A percentile compares a stretch with the other conserved stretches of the same genome.
Conservation (phyloP, 37 sponge, comb jelly and placozoan genomes). For the Ianthella basta region DNA sequence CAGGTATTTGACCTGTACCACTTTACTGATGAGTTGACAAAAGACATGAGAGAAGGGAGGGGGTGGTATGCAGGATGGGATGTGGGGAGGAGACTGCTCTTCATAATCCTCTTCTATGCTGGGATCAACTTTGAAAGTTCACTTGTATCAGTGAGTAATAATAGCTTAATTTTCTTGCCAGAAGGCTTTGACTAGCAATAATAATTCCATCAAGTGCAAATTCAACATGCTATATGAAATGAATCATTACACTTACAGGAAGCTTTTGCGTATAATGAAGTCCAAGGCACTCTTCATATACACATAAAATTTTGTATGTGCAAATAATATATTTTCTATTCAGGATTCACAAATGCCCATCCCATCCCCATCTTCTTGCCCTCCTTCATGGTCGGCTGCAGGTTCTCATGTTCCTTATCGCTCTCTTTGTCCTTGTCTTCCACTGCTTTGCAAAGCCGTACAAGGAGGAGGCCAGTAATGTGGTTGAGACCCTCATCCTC, state of each 20-base stretch:
- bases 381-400: neutral
- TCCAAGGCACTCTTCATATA: too few relatives aligned
- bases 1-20: constrained; percentile 45
- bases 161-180: too few relatives aligned
- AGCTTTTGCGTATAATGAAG: too few relatives aligned
- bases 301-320: too few relatives aligned
- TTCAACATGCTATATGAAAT: too few relatives aligned
- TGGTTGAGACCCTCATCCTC: constrained; percentile 64
- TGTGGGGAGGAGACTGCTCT: constrained; percentile 62
- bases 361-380: neutral
- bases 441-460: constrained; percentile 71
- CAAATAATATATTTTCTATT: too few relatives aligned
- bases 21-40: constrained; percentile 66
- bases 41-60: constrained; percentile 52
- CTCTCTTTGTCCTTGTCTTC: constrained; percentile 40
- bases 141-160: constrained; percentile 61
- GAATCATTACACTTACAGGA: too few relatives aligned
- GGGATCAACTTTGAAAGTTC: constrained; percentile 51
- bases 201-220: too few relatives aligned
- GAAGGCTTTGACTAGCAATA: too few relatives aligned
- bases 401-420: constrained; percentile 60
- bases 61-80: constrained; percentile 81
- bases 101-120: constrained; percentile 49
- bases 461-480: constrained; percentile 51
- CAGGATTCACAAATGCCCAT: too few relatives aligned